These are phyloP conservation scores for Argya squamiceps DNA, from an alignment of 2,797 vertebrate genomes.

Conservation along the genomic window DNA sequence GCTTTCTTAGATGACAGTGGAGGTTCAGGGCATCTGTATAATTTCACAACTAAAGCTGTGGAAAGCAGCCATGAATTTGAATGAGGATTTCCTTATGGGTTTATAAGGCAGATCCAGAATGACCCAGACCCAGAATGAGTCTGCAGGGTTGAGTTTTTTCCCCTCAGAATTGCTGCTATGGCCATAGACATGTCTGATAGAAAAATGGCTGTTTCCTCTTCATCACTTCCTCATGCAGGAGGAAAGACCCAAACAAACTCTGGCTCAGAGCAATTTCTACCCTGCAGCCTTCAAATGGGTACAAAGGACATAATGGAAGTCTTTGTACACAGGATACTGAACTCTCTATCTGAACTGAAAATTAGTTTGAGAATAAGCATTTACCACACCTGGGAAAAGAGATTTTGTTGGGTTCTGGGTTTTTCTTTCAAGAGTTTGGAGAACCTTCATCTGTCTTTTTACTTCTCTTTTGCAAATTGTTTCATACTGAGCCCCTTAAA, in stretches of 20 bases:
- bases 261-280: neutral
- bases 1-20: neutral
- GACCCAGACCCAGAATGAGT: neutral
- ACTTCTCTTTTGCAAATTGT: neutral
- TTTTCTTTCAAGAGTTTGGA: neutral
- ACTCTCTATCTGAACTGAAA: neutral
- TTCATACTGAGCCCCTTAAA: neutral
- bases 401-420: accelerated
- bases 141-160: neutral
- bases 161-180: neutral
- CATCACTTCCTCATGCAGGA: neutral
- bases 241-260: neutral
- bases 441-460: neutral
- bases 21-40: neutral
- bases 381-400: neutral
- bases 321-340: neutral
- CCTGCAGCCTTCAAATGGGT: neutral
- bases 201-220: neutral
- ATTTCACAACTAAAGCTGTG: neutral
- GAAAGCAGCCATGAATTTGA: neutral
- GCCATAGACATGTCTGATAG: neutral
- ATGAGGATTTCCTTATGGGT: neutral
- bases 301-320: neutral
- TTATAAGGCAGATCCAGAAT: neutral
- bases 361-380: neutral